These are phyloP conservation scores for Folsomia manolachei DNA, from an alignment of 2,888 invertebrate species.

Conservation along the genomic window DNA sequence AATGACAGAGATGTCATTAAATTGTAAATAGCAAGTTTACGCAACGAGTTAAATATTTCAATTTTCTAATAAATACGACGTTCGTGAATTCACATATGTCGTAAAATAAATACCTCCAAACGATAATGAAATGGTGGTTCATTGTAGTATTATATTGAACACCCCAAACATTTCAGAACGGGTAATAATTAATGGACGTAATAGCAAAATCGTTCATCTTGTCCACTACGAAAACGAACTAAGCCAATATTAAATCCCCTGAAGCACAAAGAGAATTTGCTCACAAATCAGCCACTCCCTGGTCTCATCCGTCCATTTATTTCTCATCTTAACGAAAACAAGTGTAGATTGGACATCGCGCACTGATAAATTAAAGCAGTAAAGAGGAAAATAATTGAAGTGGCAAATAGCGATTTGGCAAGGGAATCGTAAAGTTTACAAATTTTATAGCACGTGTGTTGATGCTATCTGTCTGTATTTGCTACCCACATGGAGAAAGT, in stretches of 20 bases:
- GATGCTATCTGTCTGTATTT: no score
- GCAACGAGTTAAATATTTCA: no score
- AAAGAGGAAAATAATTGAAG: constrained; percentile 40
- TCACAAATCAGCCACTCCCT: neutral
- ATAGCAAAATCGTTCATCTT: neutral
- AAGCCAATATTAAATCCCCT: neutral
- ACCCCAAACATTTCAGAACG: neutral
- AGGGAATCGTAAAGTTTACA: constrained; percentile 17
- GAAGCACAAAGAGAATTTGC: neutral
- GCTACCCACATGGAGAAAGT: constrained; percentile 18
- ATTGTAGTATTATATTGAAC: neutral
- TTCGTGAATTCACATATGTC: no score
- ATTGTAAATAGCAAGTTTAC: no score
- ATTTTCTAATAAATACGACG: no score
- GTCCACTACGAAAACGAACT: neutral
- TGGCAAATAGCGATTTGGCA: constrained; percentile 47
- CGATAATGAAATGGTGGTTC: neutral
- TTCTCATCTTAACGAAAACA: neutral
- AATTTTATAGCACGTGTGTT: constrained; percentile 7
- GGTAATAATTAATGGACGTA: neutral
- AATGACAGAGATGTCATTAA: no score
- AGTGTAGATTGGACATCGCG: constrained; percentile 1
- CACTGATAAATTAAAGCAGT: constrained; percentile 19
- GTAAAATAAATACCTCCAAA: no score
- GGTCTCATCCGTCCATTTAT: neutral